Evolutionary conservation across 2,113 vertebrate genomes (phyloP), one percentile per base, ranked within the genome.

Genomic region (Merops nubicus): DNA sequence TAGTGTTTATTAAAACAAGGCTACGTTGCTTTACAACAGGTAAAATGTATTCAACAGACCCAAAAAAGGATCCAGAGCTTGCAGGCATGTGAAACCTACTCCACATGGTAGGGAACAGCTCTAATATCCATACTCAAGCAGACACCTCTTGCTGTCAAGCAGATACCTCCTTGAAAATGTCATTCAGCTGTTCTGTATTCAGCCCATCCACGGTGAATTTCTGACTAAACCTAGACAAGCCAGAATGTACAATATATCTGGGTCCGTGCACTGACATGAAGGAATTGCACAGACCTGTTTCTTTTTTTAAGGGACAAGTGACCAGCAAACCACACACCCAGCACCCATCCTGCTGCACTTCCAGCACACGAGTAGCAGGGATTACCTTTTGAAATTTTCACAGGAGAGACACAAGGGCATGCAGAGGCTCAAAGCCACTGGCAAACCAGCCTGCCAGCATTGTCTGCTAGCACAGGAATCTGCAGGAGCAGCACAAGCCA

Each of bases 1-100:
- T n/a, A 79, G 53, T 47, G 23, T 57, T 96, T 88, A 62, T 85
- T 92, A 68, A 91, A 92, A 94, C 65, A 96, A 81, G 33, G 48
- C 12, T 20, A 33, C 48, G 50, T 34, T 89, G 68, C 53, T 91
- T 81, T 91, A 85, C 45, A 79, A 64, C 83, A 92, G 51, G 64
- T 64, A 62, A 36, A 16, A 75, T 84, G 68, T 25, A 93, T 6
- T 64, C 72, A 75, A 88, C 60, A 87, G 82, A 93, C 33, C 42
- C 6, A 65, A 83, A 51, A 34, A 51, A 36, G 12, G 34, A 50
- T 48, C 36, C 74, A 75, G 62, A 68, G 57, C 65, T 82, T 43
- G 33, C 68, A 86, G 79, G 42, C 59, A 54, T 7, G 38, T 9
- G 19, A 48, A 80, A 75, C 9, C 38, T 38, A 45, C 43, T 47